Conservation (phyloP, 2,113 vertebrate genomes). For the Embiotoca jacksoni region DNA sequence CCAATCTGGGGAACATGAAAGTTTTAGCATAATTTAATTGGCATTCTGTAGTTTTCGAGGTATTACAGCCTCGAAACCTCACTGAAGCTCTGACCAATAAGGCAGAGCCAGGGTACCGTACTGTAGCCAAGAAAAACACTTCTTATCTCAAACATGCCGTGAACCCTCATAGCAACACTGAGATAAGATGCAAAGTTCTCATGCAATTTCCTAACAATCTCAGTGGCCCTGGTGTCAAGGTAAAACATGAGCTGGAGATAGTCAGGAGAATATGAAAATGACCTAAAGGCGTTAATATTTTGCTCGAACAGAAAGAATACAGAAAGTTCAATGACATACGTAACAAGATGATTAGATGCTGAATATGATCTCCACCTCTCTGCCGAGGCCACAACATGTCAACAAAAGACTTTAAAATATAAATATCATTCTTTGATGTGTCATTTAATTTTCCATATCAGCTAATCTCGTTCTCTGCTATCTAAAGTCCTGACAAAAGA, state of each 20-base stretch:
- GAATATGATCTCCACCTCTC: neutral
- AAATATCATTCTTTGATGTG: neutral
- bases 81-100: too few relatives aligned
- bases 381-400: neutral
- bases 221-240: neutral
- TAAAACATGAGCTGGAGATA: neutral
- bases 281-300: slow-evolving; percentile 1
- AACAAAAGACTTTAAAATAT: neutral
- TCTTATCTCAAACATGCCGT: neutral
- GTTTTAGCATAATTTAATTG: too few relatives aligned
- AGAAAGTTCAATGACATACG: neutral
- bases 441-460: slow-evolving; percentile 41
- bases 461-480: slow-evolving; percentile 24
- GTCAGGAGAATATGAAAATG: neutral
- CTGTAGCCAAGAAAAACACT: too few relatives aligned
- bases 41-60: too few relatives aligned
- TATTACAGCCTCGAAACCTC: too few relatives aligned
- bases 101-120: too few relatives aligned
- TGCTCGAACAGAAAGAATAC: too few relatives aligned
- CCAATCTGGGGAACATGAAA: too few relatives aligned
- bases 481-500: slow-evolving; percentile 8
- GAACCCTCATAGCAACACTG: neutral
- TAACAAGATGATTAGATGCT: too few relatives aligned
- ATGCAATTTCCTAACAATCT: neutral
- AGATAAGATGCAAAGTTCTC: neutral